These are phyloP conservation scores for Chamaea fasciata DNA, from an alignment of 2,113 vertebrate species.

Conservation along the genomic window DNA sequence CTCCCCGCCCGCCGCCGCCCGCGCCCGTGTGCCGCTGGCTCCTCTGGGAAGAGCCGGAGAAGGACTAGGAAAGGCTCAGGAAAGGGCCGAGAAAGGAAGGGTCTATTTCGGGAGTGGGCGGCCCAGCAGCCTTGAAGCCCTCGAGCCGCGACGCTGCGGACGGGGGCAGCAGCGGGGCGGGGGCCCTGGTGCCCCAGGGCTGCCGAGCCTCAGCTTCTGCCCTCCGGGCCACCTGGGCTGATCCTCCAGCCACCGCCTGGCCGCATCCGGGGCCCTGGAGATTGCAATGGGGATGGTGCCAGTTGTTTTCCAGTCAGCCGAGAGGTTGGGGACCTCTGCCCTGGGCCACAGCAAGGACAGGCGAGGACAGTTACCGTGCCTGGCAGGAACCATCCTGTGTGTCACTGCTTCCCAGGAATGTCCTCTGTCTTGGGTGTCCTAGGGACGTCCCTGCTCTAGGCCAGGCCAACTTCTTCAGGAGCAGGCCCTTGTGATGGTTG, in stretches of 20 bases:
- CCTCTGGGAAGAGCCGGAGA: neutral
- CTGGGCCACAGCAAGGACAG: neutral
- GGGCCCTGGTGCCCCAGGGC: neutral
- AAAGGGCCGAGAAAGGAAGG: neutral
- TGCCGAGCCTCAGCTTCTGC: neutral
- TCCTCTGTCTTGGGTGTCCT: neutral
- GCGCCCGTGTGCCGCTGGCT: neutral
- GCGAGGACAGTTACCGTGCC: neutral
- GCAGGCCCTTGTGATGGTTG: neutral
- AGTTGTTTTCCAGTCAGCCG: neutral
- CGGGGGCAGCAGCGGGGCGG: neutral
- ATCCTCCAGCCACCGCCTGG: neutral
- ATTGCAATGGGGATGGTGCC: neutral
- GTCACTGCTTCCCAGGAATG: neutral
- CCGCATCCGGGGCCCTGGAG: neutral
- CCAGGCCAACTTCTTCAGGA: neutral
- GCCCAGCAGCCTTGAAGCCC: neutral
- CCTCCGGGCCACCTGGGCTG: accelerated
- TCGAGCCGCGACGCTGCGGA: neutral
- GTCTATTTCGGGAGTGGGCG: neutral
- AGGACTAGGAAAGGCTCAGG: neutral
- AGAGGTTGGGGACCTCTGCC: neutral
- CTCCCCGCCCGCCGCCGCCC: neutral
- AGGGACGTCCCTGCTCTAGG: neutral
- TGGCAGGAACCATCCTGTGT: neutral